Evolutionary conservation across 1,140 invertebrate species (phyloP).

Genomic region (Anoplophora glabripennis): DNA sequence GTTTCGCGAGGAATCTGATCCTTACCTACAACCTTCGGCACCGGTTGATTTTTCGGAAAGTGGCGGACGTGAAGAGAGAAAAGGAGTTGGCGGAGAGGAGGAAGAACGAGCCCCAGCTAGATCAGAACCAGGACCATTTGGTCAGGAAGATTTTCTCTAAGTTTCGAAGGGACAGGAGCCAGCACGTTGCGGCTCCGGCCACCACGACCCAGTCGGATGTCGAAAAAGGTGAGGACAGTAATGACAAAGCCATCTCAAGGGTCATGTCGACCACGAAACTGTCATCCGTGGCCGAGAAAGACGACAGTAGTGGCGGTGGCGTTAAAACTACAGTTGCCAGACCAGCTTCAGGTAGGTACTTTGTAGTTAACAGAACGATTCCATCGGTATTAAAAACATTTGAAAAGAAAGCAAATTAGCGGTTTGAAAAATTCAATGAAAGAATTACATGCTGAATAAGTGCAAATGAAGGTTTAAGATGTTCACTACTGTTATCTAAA

Average conservation of each 20-base stretch:
- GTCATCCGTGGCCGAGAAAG: conserved; percentile 55
- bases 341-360: conserved; percentile 36
- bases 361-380: no score
- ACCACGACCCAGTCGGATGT: conserved; percentile 55
- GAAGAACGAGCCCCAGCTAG: conserved; percentile 93
- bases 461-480: no score
- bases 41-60: conserved; percentile 95
- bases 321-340: conserved; percentile 48
- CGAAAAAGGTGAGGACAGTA: conserved; percentile 57
- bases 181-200: conserved; percentile 46
- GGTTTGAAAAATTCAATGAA: no score
- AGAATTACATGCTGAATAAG: no score
- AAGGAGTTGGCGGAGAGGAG: conserved; percentile 94
- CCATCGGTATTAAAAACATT: no score
- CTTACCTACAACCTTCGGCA: conserved; percentile 98
- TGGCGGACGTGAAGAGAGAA: conserved; percentile 96
- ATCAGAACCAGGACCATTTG: conserved; percentile 93
- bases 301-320: conserved; percentile 46
- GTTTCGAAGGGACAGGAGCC: conserved; percentile 70
- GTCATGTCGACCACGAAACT: conserved; percentile 57
- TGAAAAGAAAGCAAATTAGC: no score
- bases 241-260: conserved; percentile 36
- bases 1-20: conserved; percentile 95
- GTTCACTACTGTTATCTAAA: no score
- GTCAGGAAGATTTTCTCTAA: conserved; percentile 97